phyloP scores from a whole-genome alignment of 2,113 vertebrate species.

The Antennarius striatus region DNA sequence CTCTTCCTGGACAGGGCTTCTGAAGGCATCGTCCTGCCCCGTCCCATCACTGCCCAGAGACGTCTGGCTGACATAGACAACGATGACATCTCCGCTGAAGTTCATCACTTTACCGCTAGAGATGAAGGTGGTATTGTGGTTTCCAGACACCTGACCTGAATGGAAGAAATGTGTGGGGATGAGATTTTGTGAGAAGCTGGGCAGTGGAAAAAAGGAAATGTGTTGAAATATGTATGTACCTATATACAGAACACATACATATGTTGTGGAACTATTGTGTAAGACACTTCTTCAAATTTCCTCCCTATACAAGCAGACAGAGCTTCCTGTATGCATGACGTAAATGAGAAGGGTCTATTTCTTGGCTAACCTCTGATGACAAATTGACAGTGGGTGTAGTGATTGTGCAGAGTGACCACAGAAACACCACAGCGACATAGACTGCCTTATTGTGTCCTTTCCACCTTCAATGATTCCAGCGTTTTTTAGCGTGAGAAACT shows the following conservation, averaged over 20 bases:
- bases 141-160: conserved; percentile 92
- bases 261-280: conserved; percentile 5
- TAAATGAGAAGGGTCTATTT: conserved; percentile 24
- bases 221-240: conserved; percentile 2
- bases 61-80: conserved; percentile 91
- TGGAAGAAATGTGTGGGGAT: neutral
- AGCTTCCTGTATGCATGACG: conserved; percentile 31
- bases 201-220: conserved; percentile 1
- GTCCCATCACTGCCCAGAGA: conserved; percentile 80
- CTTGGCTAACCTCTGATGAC: conserved; percentile 56
- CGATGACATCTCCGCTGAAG: conserved; percentile 95
- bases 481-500: conserved; percentile 54
- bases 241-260: neutral
- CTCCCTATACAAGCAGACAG: neutral
- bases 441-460: conserved; percentile 44
- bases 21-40: conserved; percentile 76
- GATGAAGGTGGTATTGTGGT: conserved; percentile 96
- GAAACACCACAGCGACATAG: conserved; percentile 32
- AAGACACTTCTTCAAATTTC: neutral
- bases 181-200: neutral
- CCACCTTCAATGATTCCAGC: conserved; percentile 26
- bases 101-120: conserved; percentile 99
- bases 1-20: conserved; percentile 91
- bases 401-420: conserved; percentile 61
- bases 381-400: conserved; percentile 61